phyloP scores from a whole-genome alignment of 2,797 vertebrate genomes.

The Danio choprae region DNA sequence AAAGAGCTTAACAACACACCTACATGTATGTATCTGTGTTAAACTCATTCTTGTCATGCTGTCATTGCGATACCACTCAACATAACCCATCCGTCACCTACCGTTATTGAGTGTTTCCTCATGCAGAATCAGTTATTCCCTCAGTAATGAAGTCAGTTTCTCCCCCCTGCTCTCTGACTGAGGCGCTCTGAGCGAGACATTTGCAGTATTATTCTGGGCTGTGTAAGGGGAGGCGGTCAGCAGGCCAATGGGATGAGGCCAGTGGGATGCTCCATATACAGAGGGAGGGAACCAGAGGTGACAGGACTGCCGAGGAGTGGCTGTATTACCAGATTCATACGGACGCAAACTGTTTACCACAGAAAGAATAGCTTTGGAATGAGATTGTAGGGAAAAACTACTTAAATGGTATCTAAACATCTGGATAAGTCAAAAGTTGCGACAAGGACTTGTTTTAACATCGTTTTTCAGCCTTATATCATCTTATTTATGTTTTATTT shows the following conservation, averaged over 20 bases:
- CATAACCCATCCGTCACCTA: conserved; percentile 41
- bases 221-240: conserved; percentile 62
- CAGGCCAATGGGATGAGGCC: conserved; percentile 70
- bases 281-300: conserved; percentile 62
- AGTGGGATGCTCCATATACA: conserved; percentile 75
- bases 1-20: too few species aligned
- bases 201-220: conserved; percentile 66
- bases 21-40: too few species aligned
- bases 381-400: too few species aligned
- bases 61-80: background rate
- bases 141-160: conserved; percentile 44
- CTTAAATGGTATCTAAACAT: too few species aligned
- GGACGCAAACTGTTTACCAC: background rate
- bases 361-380: too few species aligned
- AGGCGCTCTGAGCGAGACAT: conserved; percentile 70
- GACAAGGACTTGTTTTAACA: too few species aligned
- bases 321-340: conserved; percentile 14
- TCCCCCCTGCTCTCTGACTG: conserved; percentile 70
- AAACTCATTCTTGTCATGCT: too few species aligned
- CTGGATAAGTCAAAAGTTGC: too few species aligned
- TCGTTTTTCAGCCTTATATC: too few species aligned
- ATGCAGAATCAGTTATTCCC: conserved; percentile 35
- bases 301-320: background rate
- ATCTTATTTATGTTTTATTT: too few species aligned
- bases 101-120: conserved; percentile 32